A percentile compares a stretch with the other conserved stretches of the same genome.
These are phyloP conservation scores for Picus viridis DNA, from an alignment of 2,797 vertebrate species.

Conservation along the genomic window DNA sequence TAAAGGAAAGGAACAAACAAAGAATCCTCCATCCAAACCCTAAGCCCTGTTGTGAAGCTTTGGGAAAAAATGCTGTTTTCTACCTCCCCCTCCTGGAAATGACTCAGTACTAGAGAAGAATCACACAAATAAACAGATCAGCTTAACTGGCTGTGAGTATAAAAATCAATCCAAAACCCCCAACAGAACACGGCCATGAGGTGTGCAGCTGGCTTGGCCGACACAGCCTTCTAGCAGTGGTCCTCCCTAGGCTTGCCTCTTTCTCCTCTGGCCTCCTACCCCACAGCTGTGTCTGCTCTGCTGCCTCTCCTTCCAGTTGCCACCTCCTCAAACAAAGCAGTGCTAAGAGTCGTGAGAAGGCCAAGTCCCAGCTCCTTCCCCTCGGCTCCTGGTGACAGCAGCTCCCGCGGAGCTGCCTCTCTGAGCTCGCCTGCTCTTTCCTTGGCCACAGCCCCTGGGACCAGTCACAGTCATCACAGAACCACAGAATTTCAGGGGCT, in stretches of 20 bases:
- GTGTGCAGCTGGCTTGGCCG: neutral
- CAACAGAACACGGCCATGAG: neutral
- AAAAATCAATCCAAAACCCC: neutral
- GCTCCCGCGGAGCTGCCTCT: neutral
- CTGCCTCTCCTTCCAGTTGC: neutral
- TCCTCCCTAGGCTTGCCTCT: neutral
- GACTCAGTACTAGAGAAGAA: constrained; percentile 64
- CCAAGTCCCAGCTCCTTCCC: neutral
- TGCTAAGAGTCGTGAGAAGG: neutral
- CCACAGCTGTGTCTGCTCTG: neutral
- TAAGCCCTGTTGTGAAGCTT: neutral
- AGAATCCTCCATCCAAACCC: neutral
- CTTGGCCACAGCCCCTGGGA: neutral
- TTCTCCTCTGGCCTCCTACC: constrained; percentile 11
- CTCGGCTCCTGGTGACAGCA: neutral
- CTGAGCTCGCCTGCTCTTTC: accelerated
- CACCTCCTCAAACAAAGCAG: neutral
- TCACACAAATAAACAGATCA: neutral
- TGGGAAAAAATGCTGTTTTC: constrained; percentile 16
- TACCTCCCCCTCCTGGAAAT: constrained; percentile 57
- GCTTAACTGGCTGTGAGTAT: constrained; percentile 30
- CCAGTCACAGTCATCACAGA: accelerated
- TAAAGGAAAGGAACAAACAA: neutral
- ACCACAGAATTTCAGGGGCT: no score
- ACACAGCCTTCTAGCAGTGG: neutral